Evolutionary conservation across 2,888 invertebrate species (phyloP), one percentile per base, ranked within the genome.

Genomic region (Lysandra coridon): DNA sequence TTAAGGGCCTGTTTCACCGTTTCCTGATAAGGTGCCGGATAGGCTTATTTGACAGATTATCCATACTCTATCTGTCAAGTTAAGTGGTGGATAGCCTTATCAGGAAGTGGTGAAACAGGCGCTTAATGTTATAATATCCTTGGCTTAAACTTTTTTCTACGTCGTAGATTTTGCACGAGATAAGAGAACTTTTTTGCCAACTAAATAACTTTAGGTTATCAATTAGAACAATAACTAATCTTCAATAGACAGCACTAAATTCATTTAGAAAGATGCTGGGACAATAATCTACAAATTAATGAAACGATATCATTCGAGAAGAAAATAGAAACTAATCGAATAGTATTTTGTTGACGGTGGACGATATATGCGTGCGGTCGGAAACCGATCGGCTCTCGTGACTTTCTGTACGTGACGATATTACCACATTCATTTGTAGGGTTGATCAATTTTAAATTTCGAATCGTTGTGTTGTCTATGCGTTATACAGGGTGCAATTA

Each of bases 371-470:
- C 83, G 83, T 82, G 82, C 79, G 81, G 78, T 78, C 78, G 83
- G 84, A 81, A 84, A 82, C 80, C 76, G 81, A 83, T 82, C 79
- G 82, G 82, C 80, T 81, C 81, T 79, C 79, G 80, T 81, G 82
- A 83, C 83, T 84, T 84, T 84, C 83, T 83, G 80, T 82, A 81
- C 82, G 81, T 80, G 82, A 80, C 80, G 73, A 80, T 82, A 84
- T 83, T 83, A 84, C 80, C 82, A 82, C 81, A 82, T 82, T 82
- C 81, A 82, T 80, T 79, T 82, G 80, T 69, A 69, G 69, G 69
- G 69, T 69, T 69, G 69, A 37, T 14, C 69, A 77, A 64, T 78
- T 78, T 60, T 81, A 76, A 37, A 60, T 69, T 75, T 80, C 80
- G 80, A 81, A 64, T 64, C 62, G 6, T 7, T 49, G 49, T 49